Conservation (phyloP, 2,888 invertebrate genomes). For the Pseudanteris insignis region DNA sequence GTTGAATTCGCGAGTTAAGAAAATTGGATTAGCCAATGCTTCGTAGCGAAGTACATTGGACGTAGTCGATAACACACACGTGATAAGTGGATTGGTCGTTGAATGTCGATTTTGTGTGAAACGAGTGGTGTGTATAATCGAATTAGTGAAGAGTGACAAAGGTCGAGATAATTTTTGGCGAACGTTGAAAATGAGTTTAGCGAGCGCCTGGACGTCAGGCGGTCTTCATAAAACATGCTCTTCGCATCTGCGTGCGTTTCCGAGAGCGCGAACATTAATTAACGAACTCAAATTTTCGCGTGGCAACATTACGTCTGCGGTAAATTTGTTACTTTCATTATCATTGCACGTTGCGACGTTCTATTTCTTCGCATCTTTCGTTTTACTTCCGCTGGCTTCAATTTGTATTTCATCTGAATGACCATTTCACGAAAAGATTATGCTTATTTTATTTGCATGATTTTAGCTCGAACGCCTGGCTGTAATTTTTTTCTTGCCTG, state of each 20-base stretch:
- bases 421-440: conserved; percentile 19
- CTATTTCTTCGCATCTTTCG: too few species aligned
- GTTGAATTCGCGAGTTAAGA: conserved; percentile 38
- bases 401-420: too few species aligned
- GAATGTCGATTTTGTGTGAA: conserved; percentile 40
- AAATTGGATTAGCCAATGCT: conserved; percentile 35
- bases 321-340: conserved; percentile 19
- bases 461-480: conserved; percentile 5
- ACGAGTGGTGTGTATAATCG: too few species aligned
- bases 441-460: conserved; percentile 30
- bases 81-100: conserved; percentile 45
- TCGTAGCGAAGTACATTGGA: conserved; percentile 34
- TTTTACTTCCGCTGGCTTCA: too few species aligned
- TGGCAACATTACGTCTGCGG: conserved; percentile 11
- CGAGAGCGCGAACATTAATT: conserved; percentile 22
- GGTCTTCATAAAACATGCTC: conserved; percentile 32
- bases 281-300: conserved; percentile 30
- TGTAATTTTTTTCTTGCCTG: conserved; percentile 14
- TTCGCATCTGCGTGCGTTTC: conserved; percentile 10
- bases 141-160: conserved; percentile 43
- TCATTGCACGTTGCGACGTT: conserved; percentile 3
- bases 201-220: conserved; percentile 35
- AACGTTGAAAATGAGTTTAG: conserved; percentile 41
- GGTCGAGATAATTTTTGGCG: conserved; percentile 40
- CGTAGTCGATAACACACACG: conserved; percentile 37